Conservation (phyloP, 2,888 invertebrate genomes). For the Ichneumon xanthorius region DNA sequence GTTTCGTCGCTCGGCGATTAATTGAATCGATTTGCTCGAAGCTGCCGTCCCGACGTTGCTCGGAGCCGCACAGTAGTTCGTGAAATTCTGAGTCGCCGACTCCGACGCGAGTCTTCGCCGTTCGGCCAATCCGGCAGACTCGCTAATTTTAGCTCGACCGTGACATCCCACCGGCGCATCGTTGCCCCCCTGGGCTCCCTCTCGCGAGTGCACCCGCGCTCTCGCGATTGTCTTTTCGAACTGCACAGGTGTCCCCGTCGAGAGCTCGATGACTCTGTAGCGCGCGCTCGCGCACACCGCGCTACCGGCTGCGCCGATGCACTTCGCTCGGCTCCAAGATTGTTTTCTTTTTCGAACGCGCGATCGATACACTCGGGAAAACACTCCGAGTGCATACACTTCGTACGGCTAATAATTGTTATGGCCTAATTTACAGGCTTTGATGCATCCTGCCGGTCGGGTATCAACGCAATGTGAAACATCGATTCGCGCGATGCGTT, state of each 20-base stretch:
- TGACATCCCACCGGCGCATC: slow-evolving; percentile 81
- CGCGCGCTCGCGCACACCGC: neutral
- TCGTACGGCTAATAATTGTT: slow-evolving; percentile 16
- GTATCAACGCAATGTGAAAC: slow-evolving; percentile 19
- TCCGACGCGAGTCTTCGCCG: slow-evolving; percentile 55
- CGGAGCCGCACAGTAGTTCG: slow-evolving; percentile 13
- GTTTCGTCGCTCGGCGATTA: slow-evolving; percentile 1
- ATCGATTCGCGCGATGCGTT: slow-evolving; percentile 38
- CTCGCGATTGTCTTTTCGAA: slow-evolving; percentile 75
- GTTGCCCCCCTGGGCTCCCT: slow-evolving; percentile 52
- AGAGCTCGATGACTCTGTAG: slow-evolving; percentile 29
- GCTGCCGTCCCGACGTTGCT: slow-evolving; percentile 36
- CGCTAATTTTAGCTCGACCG: slow-evolving; percentile 85
- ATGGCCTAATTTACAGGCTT: slow-evolving; percentile 21
- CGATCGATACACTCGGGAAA: slow-evolving; percentile 6
- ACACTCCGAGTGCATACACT: neutral
- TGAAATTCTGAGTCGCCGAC: slow-evolving; percentile 47
- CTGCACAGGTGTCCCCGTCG: slow-evolving; percentile 58
- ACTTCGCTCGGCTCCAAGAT: neutral
- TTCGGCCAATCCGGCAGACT: slow-evolving; percentile 81
- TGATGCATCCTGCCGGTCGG: neutral
- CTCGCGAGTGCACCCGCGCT: slow-evolving; percentile 68
- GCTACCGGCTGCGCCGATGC: neutral
- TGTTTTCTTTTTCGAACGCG: slow-evolving; percentile 11
- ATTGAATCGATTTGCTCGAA: slow-evolving; percentile 41